Evolutionary conservation across 2,113 vertebrate genomes (phyloP).

Genomic region (Chloroceryle aenea): DNA sequence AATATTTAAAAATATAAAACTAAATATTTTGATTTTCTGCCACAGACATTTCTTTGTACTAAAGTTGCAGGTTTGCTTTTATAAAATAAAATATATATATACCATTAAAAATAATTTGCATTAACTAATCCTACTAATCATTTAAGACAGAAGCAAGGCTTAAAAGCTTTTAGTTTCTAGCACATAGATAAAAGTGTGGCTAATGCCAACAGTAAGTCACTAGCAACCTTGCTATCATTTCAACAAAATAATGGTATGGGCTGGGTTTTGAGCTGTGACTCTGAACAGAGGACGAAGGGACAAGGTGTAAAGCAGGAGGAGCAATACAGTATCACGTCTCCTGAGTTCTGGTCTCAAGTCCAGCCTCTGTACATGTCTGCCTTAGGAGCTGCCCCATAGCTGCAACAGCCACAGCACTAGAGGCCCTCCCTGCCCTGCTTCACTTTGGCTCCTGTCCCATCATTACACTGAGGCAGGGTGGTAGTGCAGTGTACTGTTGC

Average conservation of each 20-base stretch:
- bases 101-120: neutral
- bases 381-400: neutral
- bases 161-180: neutral
- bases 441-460: slow-evolving; percentile 6
- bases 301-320: neutral
- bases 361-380: neutral
- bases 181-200: neutral
- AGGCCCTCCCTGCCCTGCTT: slow-evolving; percentile 42
- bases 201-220: neutral
- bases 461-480: neutral
- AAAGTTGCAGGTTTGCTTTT: neutral
- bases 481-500: slow-evolving; percentile 30
- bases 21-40: neutral
- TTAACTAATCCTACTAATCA: neutral
- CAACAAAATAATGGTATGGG: neutral
- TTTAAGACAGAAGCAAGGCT: neutral
- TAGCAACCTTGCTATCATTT: neutral
- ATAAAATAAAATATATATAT: neutral
- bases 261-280: neutral
- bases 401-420: neutral
- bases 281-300: neutral
- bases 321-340: neutral
- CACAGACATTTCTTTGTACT: neutral
- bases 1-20: neutral
- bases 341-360: neutral